Conservation (phyloP, 2,113 vertebrate species). For the Budorcas taxicolor region DNA sequence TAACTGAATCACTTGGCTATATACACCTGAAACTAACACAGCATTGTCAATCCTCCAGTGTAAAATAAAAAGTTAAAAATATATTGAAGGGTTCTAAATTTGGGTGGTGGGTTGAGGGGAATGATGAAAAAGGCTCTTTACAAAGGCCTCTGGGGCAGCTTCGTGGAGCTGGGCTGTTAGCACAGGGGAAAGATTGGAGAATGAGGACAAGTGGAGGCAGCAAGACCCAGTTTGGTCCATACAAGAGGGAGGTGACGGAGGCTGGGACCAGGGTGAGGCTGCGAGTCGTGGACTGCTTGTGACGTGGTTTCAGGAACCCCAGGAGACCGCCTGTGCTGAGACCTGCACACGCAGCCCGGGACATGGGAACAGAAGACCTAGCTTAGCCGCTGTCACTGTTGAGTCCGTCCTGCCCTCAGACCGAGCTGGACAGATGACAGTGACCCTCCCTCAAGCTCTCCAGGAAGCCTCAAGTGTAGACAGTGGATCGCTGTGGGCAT, state of each 20-base stretch:
- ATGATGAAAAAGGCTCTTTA: background rate
- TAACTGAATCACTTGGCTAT: background rate
- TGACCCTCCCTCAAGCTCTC: background rate
- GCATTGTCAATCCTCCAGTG: background rate
- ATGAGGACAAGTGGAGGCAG: background rate
- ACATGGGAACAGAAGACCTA: fast-evolving
- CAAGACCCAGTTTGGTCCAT: background rate
- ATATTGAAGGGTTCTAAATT: background rate
- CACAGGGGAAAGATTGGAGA: background rate
- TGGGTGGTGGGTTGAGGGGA: no score
- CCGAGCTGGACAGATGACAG: fast-evolving
- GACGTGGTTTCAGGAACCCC: fast-evolving
- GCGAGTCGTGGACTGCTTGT: fast-evolving
- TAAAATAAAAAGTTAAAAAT: background rate
- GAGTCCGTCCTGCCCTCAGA: fast-evolving
- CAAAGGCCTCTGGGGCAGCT: background rate
- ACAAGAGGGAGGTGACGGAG: background rate
- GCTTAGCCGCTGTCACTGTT: no score
- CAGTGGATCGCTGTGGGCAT: fast-evolving
- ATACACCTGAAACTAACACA: background rate
- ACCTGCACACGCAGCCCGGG: fast-evolving
- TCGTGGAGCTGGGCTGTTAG: fast-evolving
- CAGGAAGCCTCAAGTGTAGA: no score
- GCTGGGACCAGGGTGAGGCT: background rate
- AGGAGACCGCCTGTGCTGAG: background rate